Evolutionary conservation across 2,888 invertebrate species (phyloP).

Genomic region (Hypercompe scribonia): DNA sequence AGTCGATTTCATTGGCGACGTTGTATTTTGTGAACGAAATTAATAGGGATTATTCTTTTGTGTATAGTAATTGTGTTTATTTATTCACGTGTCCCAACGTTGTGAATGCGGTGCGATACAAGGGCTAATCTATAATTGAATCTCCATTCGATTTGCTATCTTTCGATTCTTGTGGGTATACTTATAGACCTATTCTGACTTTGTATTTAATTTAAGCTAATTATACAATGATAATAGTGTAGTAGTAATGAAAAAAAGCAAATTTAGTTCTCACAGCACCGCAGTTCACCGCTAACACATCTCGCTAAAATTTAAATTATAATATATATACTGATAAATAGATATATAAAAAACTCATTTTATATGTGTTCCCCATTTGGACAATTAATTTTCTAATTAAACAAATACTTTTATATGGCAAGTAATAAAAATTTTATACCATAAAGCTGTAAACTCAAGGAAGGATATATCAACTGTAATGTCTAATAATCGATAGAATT

Average conservation of each 20-base stretch:
- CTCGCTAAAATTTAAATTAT: no score
- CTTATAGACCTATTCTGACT: constrained; percentile 55
- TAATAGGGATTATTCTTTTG: constrained; percentile 83
- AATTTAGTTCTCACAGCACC: not conserved
- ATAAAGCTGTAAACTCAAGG: constrained; percentile 35
- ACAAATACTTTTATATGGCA: constrained; percentile 41
- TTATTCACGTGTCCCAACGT: constrained; percentile 84
- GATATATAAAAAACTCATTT: no score
- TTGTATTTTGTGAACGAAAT: constrained; percentile 75
- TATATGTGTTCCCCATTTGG: not conserved
- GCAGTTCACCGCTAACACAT: no score
- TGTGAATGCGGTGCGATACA: constrained; percentile 80
- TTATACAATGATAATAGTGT: constrained; percentile 25
- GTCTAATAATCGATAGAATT: constrained; percentile 70
- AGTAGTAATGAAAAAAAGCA: not conserved
- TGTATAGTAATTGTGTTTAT: constrained; percentile 84
- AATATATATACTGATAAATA: no score
- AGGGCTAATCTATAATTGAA: constrained; percentile 86
- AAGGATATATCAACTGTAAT: constrained; percentile 55
- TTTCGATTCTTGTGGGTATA: constrained; percentile 71
- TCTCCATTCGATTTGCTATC: constrained; percentile 82
- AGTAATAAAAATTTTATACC: constrained; percentile 36
- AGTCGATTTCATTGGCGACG: constrained; percentile 68
- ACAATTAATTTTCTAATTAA: constrained; percentile 21
- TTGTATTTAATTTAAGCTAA: constrained; percentile 34